phyloP scores from a whole-genome alignment of 1,140 invertebrate species.

The Saxidomus purpurata region DNA sequence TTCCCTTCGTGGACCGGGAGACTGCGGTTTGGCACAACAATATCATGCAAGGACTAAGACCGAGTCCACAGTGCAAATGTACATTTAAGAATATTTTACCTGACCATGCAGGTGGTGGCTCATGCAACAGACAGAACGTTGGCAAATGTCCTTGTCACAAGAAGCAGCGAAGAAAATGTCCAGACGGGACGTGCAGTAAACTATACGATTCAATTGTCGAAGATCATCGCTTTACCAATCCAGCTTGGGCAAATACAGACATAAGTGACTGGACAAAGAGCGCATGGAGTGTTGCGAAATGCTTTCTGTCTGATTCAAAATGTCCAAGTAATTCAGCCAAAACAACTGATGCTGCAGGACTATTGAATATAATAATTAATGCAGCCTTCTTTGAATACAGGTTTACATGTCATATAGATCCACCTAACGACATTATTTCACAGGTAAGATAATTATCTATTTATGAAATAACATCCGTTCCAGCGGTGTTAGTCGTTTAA shows the following conservation, averaged over 20 bases:
- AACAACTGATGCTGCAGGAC: neutral
- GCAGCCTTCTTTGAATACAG: neutral
- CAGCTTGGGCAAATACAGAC: neutral
- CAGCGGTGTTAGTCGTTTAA: neutral
- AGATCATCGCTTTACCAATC: slow-evolving; percentile 11
- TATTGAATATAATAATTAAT: neutral
- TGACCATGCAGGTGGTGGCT: neutral
- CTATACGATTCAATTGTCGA: neutral
- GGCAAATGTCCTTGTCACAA: neutral
- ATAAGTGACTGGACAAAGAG: neutral
- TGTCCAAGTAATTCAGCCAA: neutral
- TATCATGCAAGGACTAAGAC: neutral
- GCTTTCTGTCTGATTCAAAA: neutral
- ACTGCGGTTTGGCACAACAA: neutral
- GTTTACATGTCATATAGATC: neutral
- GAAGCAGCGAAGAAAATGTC: neutral
- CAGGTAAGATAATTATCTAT: neutral
- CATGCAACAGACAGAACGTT: neutral
- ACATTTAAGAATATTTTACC: neutral
- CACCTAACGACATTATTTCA: neutral
- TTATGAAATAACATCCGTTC: too few relatives aligned
- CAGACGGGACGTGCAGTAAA: neutral
- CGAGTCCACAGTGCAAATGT: neutral
- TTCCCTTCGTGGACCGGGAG: neutral
- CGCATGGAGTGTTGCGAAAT: neutral